Percentiles rank a stretch among this genome's conserved stretches.
These are phyloP conservation scores for Andrena flavipes DNA, from an alignment of 2,888 invertebrate species.

Conservation along the genomic window DNA sequence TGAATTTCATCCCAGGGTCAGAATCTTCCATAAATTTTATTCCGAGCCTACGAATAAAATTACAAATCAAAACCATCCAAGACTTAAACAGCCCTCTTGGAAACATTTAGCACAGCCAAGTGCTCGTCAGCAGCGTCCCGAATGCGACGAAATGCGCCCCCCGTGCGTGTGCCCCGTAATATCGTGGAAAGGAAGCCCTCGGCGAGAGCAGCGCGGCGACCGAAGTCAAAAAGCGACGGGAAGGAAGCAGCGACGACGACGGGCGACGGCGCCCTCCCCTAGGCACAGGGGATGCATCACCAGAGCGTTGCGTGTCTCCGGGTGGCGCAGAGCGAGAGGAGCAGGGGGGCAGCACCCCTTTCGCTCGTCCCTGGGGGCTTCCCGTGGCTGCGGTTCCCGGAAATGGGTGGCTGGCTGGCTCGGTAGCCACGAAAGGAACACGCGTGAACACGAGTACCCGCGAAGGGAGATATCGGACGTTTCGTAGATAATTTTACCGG, in stretches of 20 bases:
- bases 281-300: slow-evolving; percentile 39
- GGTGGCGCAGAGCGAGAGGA: slow-evolving; percentile 37
- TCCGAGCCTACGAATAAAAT: too few relatives aligned
- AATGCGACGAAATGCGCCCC: slow-evolving; percentile 25
- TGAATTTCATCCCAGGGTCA: too few relatives aligned
- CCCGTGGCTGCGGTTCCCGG: slow-evolving; percentile 77
- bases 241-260: slow-evolving; percentile 24
- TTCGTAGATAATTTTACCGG: slow-evolving; percentile 45
- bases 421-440: slow-evolving; percentile 59
- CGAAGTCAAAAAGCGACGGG: slow-evolving; percentile 49
- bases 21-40: too few relatives aligned
- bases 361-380: slow-evolving; percentile 55
- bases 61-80: too few relatives aligned
- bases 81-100: too few relatives aligned
- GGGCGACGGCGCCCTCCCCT: slow-evolving; percentile 23
- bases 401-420: slow-evolving; percentile 73
- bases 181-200: slow-evolving; percentile 39
- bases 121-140: not conserved
- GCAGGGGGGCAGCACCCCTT: slow-evolving; percentile 56
- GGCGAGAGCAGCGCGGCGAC: slow-evolving; percentile 39
- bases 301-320: slow-evolving; percentile 38
- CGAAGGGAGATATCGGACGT: slow-evolving; percentile 45
- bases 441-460: slow-evolving; percentile 52
- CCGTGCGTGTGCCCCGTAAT: not conserved
- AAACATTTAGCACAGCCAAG: too few relatives aligned